Percentiles rank a stretch among this genome's conserved stretches.
Conservation (phyloP, 2,888 invertebrate genomes). For the Stenchaetothrips biformis region DNA sequence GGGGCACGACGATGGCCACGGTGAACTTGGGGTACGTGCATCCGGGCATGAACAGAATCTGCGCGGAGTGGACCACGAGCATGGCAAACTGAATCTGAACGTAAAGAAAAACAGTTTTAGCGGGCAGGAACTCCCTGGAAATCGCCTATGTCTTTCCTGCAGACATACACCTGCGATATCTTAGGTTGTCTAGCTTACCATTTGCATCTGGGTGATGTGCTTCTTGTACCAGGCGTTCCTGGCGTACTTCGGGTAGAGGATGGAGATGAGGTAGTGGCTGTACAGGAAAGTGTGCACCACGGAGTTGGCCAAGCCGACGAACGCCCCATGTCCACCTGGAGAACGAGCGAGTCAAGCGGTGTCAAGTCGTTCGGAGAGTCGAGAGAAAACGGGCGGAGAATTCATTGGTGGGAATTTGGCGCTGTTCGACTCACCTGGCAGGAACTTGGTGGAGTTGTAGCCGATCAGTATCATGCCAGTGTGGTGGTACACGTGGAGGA, state of each 20-base stretch:
- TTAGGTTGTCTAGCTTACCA: slow-evolving; percentile 50
- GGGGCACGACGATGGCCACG: slow-evolving; percentile 55
- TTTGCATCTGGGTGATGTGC: slow-evolving; percentile 76
- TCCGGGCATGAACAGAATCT: slow-evolving; percentile 49
- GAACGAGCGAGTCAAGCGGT: slow-evolving; percentile 39
- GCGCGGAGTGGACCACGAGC: slow-evolving; percentile 53
- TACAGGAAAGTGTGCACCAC: slow-evolving; percentile 81
- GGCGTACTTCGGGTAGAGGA: slow-evolving; percentile 51
- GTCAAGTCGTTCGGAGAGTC: too few relatives aligned
- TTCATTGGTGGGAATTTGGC: neutral
- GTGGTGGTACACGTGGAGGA: slow-evolving; percentile 58
- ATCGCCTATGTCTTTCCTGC: neutral
- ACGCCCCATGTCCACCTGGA: slow-evolving; percentile 62
- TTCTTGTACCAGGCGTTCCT: slow-evolving; percentile 74
- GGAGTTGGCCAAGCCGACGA: slow-evolving; percentile 63
- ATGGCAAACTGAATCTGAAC: slow-evolving; percentile 59
- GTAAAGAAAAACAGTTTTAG: slow-evolving; percentile 19
- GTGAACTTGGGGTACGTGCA: slow-evolving; percentile 58
- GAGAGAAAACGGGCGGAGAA: slow-evolving; percentile 10
- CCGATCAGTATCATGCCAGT: slow-evolving; percentile 43
- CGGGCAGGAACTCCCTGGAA: neutral
- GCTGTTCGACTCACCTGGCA: slow-evolving; percentile 48
- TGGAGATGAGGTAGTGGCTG: slow-evolving; percentile 68
- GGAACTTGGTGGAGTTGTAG: slow-evolving; percentile 52
- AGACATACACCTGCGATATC: neutral